Conservation (phyloP, 35 echinoderm and acorn worm species). For the Strongylocentrotus purpuratus region DNA sequence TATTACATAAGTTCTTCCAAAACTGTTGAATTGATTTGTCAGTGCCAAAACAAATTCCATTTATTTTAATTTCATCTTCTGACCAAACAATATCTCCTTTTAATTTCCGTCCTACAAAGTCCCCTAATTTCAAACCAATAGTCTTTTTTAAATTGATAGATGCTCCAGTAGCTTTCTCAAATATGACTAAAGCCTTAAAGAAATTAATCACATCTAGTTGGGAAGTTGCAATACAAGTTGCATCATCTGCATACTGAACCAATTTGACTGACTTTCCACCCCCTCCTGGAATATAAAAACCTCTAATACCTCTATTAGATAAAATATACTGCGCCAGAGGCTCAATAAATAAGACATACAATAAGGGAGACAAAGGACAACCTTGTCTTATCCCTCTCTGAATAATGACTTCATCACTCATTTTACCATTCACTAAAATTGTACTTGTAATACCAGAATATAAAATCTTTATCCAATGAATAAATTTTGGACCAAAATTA, state of each 20-base stretch:
- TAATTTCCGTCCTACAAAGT: conserved; percentile 41
- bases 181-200: conserved; percentile 30
- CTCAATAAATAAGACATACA: conserved; percentile 62
- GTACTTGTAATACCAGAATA: conserved; percentile 54
- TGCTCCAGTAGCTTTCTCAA: conserved; percentile 53
- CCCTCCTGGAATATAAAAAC: conserved; percentile 54
- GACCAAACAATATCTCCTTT: conserved; percentile 51
- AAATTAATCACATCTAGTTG: conserved; percentile 30
- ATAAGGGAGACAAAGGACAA: conserved; percentile 49
- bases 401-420: conserved; percentile 30
- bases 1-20: background rate
- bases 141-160: conserved; percentile 51
- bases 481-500: conserved; percentile 48
- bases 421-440: conserved; percentile 49
- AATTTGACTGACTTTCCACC: conserved; percentile 41
- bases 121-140: conserved; percentile 39
- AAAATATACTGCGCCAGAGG: conserved; percentile 56
- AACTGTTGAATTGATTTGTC: background rate
- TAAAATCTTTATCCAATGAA: conserved; percentile 58
- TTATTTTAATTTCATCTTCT: conserved; percentile 47
- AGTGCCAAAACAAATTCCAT: conserved; percentile 50
- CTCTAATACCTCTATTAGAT: background rate
- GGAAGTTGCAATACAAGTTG: conserved; percentile 45
- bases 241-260: conserved; percentile 55
- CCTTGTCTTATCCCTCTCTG: conserved; percentile 48